Evolutionary conservation across 2,797 vertebrate genomes (phyloP), one percentile per base, ranked within the genome.

Genomic region (Borostomias antarcticus): DNA sequence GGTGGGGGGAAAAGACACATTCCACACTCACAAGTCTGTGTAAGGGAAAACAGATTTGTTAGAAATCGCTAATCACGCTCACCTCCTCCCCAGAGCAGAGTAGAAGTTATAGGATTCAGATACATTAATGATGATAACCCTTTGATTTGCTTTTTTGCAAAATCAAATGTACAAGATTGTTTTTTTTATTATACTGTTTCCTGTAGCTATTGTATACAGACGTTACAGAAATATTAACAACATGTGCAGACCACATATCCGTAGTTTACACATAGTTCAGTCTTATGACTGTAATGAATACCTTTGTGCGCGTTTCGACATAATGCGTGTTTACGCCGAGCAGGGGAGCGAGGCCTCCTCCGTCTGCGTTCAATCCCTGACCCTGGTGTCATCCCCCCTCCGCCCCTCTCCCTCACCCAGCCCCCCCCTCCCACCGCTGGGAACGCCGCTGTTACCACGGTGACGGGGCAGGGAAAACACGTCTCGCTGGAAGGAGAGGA

Each of bases 401-500:
- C 35, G 9, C 35, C 35, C 7, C 33, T 11, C 33, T 6, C 5
- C 33, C 7, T 37, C 15, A 9, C 2, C 45, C 5, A 17, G n/a
- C 47, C 21, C 11, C 21, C 47, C 6, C 11, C 9, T 76, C 82
- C 71, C 71, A 80, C 67, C 72, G 65, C 67, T 74, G 78, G 69
- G 77, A 86, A 86, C 73, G 71, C 79, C 78, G 73, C 75, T 72
- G 86, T 88, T 85, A 81, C 87, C 81, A 86, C 82, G 82, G 82
- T 73, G 82, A 87, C 83, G 68, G 64, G 84, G 77, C 81, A 83
- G 74, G 68, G 84, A 85, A 86, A n/a, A n/a, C n/a, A 84, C 80
- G 81, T 82, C 72, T 78, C 72, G 81, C 60, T 80, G 75, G 77
- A 70, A 74, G 64, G 68, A 72, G 76, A 56, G 43, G 21, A 78